These are phyloP conservation scores for Caenorhabditis parvicauda DNA, from an alignment of 2,888 invertebrate species.

Conservation along the genomic window DNA sequence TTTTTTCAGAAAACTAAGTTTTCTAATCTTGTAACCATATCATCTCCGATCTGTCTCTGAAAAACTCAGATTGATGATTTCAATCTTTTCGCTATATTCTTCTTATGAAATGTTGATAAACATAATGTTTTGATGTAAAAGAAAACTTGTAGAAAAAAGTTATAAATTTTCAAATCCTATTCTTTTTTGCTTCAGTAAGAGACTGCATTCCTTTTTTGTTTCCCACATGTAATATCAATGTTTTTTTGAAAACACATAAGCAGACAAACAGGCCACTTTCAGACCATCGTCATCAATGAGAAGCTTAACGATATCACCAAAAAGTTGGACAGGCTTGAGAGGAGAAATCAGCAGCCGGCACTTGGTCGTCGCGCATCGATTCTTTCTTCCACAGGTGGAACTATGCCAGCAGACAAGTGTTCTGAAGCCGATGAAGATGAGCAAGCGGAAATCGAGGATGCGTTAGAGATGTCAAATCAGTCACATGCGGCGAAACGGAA, in stretches of 20 bases:
- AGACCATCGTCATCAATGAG: constrained; percentile 40
- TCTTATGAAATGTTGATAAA: too few species aligned
- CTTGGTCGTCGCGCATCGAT: constrained; percentile 38
- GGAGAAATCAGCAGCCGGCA: constrained; percentile 39
- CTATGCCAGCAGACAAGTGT: constrained; percentile 44
- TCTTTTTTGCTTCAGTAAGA: too few species aligned
- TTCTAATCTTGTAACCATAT: too few species aligned
- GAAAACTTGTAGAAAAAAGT: not conserved
- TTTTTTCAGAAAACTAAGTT: too few species aligned
- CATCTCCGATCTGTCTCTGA: too few species aligned
- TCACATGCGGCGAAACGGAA: constrained; percentile 55
- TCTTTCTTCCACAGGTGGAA: constrained; percentile 32
- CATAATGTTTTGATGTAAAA: too few species aligned
- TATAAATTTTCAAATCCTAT: not conserved
- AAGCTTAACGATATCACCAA: constrained; percentile 50
- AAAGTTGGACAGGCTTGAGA: constrained; percentile 57
- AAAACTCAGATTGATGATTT: too few species aligned
- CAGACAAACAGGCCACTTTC: too few species aligned
- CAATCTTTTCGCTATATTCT: too few species aligned
- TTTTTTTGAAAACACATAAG: too few species aligned
- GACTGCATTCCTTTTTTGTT: too few species aligned
- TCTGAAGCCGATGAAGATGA: constrained; percentile 55
- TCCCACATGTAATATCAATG: too few species aligned
- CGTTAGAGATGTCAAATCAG: constrained; percentile 53
- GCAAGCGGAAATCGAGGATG: constrained; percentile 52